Evolutionary conservation across 2,888 invertebrate species (phyloP).

Genomic region (Campoplex nolae): DNA sequence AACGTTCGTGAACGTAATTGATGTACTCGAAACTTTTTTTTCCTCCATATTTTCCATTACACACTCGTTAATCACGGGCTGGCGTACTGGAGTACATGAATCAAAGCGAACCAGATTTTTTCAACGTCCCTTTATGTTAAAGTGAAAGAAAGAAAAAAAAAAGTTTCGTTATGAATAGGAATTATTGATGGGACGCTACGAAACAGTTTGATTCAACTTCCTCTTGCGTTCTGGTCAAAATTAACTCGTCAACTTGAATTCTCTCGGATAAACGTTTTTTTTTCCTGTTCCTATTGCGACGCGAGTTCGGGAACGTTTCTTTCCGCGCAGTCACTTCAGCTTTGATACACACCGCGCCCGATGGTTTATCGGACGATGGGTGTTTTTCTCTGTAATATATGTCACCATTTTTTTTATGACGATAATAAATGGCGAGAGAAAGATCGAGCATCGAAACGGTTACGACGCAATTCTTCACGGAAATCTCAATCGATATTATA

Average conservation of each 20-base stretch:
- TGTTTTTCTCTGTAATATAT: constrained; percentile 13
- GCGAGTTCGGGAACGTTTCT: background rate
- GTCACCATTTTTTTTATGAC: constrained; percentile 8
- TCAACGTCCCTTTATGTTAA: background rate
- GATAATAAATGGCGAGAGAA: background rate
- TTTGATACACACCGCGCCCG: constrained; percentile 1
- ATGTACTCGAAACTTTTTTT: background rate
- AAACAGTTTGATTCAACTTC: constrained; percentile 4
- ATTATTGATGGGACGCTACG: constrained; percentile 4
- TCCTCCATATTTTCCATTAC: background rate
- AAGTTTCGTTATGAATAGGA: background rate
- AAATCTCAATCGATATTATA: constrained; percentile 55
- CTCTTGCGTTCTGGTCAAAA: background rate
- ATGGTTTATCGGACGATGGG: background rate
- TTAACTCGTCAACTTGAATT: background rate
- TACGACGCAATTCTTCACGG: constrained; percentile 46
- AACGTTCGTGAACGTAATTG: constrained; percentile 1
- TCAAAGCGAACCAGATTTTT: background rate
- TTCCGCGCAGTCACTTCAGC: background rate
- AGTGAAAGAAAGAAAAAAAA: background rate
- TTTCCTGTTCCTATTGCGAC: background rate
- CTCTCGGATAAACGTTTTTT: background rate
- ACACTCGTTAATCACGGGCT: constrained; percentile 1
- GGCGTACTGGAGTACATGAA: constrained; percentile 1
- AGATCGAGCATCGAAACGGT: constrained; percentile 41